phyloP scores from a whole-genome alignment of 2,797 vertebrate genomes.

The Florisuga fusca region DNA sequence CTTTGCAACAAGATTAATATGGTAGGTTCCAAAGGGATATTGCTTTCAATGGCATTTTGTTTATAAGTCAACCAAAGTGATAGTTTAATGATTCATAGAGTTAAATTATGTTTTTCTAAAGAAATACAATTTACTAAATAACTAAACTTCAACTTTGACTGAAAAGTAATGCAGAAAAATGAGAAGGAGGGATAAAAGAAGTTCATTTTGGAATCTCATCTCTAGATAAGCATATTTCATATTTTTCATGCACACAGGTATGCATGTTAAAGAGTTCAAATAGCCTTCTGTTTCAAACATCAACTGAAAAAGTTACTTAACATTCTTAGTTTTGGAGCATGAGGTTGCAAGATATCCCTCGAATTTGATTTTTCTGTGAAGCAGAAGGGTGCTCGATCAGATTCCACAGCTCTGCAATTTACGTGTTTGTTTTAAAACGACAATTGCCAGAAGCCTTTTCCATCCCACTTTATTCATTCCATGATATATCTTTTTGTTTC shows the following conservation, averaged over 20 bases:
- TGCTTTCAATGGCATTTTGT: neutral
- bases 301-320: neutral
- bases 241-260: neutral
- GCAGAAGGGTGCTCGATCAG: neutral
- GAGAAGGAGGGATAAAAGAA: neutral
- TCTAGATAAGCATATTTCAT: neutral
- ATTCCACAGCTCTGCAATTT: neutral
- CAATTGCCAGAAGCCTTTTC: neutral
- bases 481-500: conserved; percentile 36
- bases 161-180: neutral
- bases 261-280: neutral
- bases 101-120: neutral
- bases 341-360: neutral
- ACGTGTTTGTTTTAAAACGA: neutral
- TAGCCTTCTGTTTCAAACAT: neutral
- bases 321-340: neutral
- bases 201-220: neutral
- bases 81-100: neutral
- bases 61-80: neutral
- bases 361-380: neutral
- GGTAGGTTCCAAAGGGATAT: neutral
- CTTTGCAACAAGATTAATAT: neutral
- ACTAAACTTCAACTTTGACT: neutral
- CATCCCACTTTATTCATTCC: neutral
- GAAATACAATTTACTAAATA: neutral